Percentiles rank a stretch among this genome's conserved stretches.
Conservation (phyloP, 2,888 invertebrate species). For the Lasioglossum pauxillum region DNA sequence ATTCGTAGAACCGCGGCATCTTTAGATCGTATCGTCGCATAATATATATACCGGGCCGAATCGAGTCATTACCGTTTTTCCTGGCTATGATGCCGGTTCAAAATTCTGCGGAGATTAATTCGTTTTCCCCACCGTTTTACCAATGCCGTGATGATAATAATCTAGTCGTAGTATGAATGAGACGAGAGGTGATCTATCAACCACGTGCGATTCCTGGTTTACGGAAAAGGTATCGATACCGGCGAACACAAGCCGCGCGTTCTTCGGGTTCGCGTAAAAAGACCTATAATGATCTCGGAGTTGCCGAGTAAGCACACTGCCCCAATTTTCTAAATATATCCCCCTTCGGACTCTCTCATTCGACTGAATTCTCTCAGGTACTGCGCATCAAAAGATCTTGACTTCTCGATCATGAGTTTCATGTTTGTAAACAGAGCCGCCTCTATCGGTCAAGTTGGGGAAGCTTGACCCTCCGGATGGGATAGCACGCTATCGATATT, state of each 20-base stretch:
- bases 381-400: constrained; percentile 78
- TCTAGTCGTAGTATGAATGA: neutral
- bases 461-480: constrained; percentile 45
- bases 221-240: neutral
- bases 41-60: constrained; percentile 28
- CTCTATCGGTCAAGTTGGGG: constrained; percentile 60
- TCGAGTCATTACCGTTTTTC: constrained; percentile 28
- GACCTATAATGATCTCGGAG: constrained; percentile 63
- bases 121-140: neutral
- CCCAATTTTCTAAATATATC: constrained; percentile 83
- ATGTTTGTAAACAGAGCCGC: constrained; percentile 80
- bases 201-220: neutral
- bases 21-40: constrained; percentile 35
- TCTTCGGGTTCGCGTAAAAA: constrained; percentile 57
- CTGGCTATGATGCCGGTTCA: constrained; percentile 10
- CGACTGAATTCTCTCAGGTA: constrained; percentile 69
- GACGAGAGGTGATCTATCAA: neutral
- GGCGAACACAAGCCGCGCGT: constrained; percentile 5
- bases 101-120: constrained; percentile 19
- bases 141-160: neutral
- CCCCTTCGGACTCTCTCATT: constrained; percentile 70
- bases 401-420: constrained; percentile 80
- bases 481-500: constrained; percentile 27
- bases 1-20: constrained; percentile 33
- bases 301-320: constrained; percentile 70